Evolutionary conservation across 2,113 vertebrate species (phyloP).

Genomic region (Anarrhichthys ocellatus): DNA sequence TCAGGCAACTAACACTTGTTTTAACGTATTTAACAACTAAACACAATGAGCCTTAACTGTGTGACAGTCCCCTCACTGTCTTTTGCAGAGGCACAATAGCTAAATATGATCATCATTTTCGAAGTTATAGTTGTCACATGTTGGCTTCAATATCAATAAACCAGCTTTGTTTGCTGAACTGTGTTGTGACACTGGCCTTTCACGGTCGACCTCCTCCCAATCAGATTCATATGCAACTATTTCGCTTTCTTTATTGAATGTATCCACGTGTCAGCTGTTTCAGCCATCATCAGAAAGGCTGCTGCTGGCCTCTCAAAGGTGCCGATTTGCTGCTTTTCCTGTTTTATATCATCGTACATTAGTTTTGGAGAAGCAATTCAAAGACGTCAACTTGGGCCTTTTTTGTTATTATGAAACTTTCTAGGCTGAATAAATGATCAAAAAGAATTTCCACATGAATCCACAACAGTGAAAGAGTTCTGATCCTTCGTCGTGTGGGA

Average conservation of each 20-base stretch:
- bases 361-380: no score
- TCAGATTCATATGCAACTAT: constrained; percentile 5
- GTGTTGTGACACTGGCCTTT: background rate
- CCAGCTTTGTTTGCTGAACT: background rate
- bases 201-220: background rate
- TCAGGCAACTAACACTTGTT: background rate
- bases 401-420: background rate
- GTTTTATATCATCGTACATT: background rate
- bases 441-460: background rate
- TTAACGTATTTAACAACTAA: background rate
- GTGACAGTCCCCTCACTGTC: no score
- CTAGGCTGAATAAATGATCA: background rate
- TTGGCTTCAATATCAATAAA: constrained; percentile 10
- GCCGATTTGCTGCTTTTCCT: background rate
- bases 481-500: background rate
- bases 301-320: background rate
- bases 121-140: constrained; percentile 10
- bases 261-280: background rate
- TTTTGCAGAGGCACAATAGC: background rate
- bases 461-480: background rate
- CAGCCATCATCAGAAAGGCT: background rate
- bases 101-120: background rate
- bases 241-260: background rate
- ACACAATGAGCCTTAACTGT: background rate
- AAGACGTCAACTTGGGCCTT: background rate